Conservation (phyloP, 2,888 invertebrate species). For the Callimorpha dominula region DNA sequence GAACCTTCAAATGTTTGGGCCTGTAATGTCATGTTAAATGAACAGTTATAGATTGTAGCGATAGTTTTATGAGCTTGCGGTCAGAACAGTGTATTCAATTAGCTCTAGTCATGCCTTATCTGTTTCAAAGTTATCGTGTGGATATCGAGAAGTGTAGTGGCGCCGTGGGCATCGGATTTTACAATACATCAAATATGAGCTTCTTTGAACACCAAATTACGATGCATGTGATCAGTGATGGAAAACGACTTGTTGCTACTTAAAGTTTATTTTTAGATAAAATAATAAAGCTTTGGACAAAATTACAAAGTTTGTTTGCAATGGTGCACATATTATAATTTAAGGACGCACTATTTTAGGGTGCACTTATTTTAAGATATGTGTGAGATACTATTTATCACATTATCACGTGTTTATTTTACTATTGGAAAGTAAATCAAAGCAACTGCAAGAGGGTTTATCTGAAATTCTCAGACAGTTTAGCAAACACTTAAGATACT, state of each 20-base stretch:
- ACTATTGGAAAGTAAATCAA: neutral
- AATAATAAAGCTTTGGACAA: neutral
- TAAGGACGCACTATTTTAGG: neutral
- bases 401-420: neutral
- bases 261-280: neutral
- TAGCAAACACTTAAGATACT: conserved; percentile 4
- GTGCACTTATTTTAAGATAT: neutral
- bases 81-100: neutral
- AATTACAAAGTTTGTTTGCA: neutral
- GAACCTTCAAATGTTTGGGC: neutral
- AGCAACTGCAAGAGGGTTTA: neutral
- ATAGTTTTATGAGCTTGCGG: neutral
- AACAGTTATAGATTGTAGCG: neutral
- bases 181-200: neutral
- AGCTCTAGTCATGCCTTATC: neutral
- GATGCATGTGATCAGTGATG: neutral
- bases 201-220: neutral
- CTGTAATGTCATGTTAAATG: neutral
- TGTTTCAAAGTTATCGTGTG: neutral
- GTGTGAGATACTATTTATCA: neutral
- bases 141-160: neutral
- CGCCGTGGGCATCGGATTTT: neutral
- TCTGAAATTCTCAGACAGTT: neutral
- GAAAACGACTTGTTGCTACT: neutral
- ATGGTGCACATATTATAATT: too few species aligned